Evolutionary conservation across 2,797 vertebrate species (phyloP).

Genomic region (Poeciliopsis paucimaculata): DNA sequence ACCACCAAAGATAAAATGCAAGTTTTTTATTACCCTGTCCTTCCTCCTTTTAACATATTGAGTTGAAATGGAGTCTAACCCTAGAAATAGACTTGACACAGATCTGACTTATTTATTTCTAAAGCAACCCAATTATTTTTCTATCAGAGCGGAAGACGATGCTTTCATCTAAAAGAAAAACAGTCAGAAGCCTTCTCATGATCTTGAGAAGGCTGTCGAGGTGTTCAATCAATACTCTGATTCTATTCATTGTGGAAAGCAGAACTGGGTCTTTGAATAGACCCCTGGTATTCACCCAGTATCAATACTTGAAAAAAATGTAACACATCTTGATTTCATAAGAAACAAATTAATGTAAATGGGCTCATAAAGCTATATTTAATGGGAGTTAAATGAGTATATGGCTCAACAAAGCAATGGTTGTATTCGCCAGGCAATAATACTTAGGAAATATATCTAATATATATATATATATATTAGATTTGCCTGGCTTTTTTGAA

Average conservation of each 20-base stretch:
- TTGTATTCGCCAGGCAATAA: not conserved
- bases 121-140: not conserved
- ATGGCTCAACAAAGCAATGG: not conserved
- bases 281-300: not conserved
- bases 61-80: not conserved
- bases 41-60: not conserved
- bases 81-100: not conserved
- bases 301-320: not conserved
- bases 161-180: not conserved
- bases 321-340: not conserved
- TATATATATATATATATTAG: too few relatives aligned
- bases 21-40: not conserved
- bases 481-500: too few relatives aligned
- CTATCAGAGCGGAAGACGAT: not conserved
- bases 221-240: not conserved
- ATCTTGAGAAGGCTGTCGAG: not conserved
- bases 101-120: not conserved
- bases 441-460: not conserved
- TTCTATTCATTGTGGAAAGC: not conserved
- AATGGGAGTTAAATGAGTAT: not conserved
- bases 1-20: not conserved
- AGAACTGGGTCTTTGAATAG: not conserved
- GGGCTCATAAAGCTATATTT: not conserved
- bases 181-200: not conserved
- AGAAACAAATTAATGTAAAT: not conserved